Evolutionary conservation across 2,113 vertebrate genomes (phyloP).

Genomic region (Eurystomus gularis): DNA sequence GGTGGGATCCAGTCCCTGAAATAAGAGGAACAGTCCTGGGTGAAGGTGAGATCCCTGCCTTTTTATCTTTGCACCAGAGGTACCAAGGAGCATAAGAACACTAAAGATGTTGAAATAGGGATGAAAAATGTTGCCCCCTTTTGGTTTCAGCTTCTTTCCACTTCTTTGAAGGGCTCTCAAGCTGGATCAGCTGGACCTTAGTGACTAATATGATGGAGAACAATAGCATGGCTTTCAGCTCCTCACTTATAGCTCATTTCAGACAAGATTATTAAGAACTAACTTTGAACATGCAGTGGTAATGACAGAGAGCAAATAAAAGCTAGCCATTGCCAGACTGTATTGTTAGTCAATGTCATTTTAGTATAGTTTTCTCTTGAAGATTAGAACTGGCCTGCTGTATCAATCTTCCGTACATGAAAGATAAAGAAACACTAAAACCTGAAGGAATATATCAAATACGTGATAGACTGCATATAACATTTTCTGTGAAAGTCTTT

Average conservation of each 20-base stretch:
- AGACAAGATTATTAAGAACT: not conserved
- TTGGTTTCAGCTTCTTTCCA: not conserved
- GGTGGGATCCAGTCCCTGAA: not conserved
- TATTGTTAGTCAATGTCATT: not conserved
- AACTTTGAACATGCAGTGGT: not conserved
- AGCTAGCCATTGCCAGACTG: not conserved
- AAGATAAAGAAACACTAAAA: not conserved
- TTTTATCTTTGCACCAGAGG: not conserved
- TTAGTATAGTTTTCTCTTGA: not conserved
- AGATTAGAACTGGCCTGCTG: not conserved
- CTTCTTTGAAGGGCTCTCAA: not conserved
- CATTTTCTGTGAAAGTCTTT: not conserved
- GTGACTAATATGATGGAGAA: not conserved
- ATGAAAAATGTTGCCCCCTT: not conserved
- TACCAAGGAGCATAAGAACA: not conserved
- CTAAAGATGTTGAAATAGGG: not conserved
- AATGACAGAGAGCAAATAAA: not conserved
- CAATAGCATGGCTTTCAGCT: not conserved
- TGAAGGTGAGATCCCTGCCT: not conserved
- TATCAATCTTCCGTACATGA: not conserved
- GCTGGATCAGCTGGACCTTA: not conserved
- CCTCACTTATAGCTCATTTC: not conserved
- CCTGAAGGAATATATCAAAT: not conserved
- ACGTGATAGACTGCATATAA: not conserved
- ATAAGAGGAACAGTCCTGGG: not conserved